These are phyloP conservation scores for Norana najaformis DNA, from an alignment of 2,888 invertebrate genomes.

Conservation along the genomic window DNA sequence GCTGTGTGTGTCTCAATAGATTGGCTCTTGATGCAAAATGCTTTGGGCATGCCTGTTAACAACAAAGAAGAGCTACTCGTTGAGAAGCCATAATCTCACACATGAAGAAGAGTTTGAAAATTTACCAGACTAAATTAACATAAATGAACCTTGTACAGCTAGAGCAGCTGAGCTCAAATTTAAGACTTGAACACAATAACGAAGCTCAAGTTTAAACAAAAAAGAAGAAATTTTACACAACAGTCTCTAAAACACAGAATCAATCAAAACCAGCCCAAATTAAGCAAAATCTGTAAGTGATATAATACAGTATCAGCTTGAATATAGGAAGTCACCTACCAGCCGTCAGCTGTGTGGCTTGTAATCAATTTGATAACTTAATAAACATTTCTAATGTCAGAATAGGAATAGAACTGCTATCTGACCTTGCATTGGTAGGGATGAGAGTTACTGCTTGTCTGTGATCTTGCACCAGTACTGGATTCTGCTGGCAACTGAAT, in stretches of 20 bases:
- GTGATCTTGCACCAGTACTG: slow-evolving; percentile 45
- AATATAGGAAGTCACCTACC: not conserved
- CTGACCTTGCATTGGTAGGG: slow-evolving; percentile 62
- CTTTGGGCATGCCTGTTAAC: slow-evolving; percentile 52
- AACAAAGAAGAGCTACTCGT: not conserved
- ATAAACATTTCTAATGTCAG: not conserved
- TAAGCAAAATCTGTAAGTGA: not conserved
- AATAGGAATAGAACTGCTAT: slow-evolving; percentile 43
- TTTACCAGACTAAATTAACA: not conserved
- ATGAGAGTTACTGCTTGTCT: slow-evolving; percentile 59
- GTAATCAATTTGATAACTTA: not conserved
- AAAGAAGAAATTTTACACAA: not conserved
- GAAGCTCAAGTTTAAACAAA: not conserved
- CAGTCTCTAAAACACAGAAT: not conserved
- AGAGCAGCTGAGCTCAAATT: not conserved
- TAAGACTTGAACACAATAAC: not conserved
- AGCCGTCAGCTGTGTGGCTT: not conserved
- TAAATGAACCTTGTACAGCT: not conserved
- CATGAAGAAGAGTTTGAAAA: not conserved
- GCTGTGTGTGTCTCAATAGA: slow-evolving; percentile 61
- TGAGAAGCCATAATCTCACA: not conserved
- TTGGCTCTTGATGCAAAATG: slow-evolving; percentile 63
- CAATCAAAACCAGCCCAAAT: not conserved
- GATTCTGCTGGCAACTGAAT: not conserved
- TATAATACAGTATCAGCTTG: not conserved